Base-by-base conservation (phyloP, 2,113 vertebrate genomes). In the Mastomys natalensis region DNA sequence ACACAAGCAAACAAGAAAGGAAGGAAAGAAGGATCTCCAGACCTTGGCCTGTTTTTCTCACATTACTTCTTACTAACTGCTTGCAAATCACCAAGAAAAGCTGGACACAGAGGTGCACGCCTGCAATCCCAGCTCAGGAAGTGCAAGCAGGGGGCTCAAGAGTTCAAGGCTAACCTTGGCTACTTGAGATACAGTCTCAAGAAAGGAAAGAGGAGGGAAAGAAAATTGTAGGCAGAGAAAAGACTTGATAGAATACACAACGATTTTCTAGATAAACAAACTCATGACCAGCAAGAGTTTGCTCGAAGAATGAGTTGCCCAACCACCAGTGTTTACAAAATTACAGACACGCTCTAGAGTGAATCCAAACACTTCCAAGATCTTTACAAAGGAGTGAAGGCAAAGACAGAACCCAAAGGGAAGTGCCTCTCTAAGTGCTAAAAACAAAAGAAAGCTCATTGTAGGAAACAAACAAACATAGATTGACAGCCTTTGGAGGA, bases 41-140 rank as follows among this genome's bases (percentile, higher is more conserved):
- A 76, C 37, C 70, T 40, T 76, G 88, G 43, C 82, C 93, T 93
- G 89, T 91, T 80, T 88, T 87, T 86, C 51, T 48, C 60, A 93
- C 40, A 48, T 9, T 93, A 45, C 87, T 95, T 95, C 90, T 73
- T 92, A 86, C 84, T 87, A 96, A 95, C 90, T 94, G 68, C 8
- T 76, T 89, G 78, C 7, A 90, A 68, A 58, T 88, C 64, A 86
- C 51, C 3, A 22, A 89, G 72, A 89, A 88, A 72, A 51, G 13
- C 13, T 10, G 0, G 22, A 2, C 21, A 72, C 15, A 37, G 68
- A 53, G 45, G 21, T 24, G 21, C 21, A 8, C 5, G 5, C 66
- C 21, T 87, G 34, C 16, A 26, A 55, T 73, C 51, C 15, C 51
- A 88, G 51, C n/a, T 73, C 51, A 29, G 37, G 37, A 40, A 15